phyloP scores from a whole-genome alignment of 2,113 vertebrate species.

The Peromyscus polionotus region DNA sequence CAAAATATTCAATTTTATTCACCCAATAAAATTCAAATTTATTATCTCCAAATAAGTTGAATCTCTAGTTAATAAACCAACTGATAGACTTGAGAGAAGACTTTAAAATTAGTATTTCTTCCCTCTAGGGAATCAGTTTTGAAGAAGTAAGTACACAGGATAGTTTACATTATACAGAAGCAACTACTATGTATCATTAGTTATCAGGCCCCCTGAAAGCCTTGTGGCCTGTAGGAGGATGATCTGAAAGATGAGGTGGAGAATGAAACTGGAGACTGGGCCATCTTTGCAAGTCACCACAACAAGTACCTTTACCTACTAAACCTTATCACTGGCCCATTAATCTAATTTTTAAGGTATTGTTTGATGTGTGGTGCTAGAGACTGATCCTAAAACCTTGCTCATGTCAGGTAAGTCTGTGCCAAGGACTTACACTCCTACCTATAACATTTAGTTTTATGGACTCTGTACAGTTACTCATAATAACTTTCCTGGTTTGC shows the following conservation, averaged over 20 bases:
- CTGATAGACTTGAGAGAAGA: not conserved
- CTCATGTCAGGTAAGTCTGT: not conserved
- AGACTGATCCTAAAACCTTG: not conserved
- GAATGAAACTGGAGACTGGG: not conserved
- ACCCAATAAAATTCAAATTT: not conserved
- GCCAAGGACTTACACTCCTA: not conserved
- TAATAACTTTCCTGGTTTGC: not conserved
- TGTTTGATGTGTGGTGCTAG: not conserved
- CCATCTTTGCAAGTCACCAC: not conserved
- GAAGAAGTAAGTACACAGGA: not conserved
- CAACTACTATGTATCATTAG: not conserved
- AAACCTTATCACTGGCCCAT: not conserved
- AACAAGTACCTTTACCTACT: not conserved
- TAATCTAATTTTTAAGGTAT: not conserved
- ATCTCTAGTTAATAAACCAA: not conserved
- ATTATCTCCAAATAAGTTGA: not conserved
- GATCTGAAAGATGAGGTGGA: not conserved
- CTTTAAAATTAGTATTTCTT: not conserved
- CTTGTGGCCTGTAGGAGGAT: not conserved
- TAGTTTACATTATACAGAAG: not conserved
- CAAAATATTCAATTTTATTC: not conserved
- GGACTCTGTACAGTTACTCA: no score
- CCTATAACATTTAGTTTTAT: not conserved
- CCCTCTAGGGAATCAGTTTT: not conserved
- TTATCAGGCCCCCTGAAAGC: not conserved